Evolutionary conservation across 2,113 vertebrate species (phyloP), one percentile per base, ranked within the genome.

Genomic region (Anarrhichthys ocellatus): DNA sequence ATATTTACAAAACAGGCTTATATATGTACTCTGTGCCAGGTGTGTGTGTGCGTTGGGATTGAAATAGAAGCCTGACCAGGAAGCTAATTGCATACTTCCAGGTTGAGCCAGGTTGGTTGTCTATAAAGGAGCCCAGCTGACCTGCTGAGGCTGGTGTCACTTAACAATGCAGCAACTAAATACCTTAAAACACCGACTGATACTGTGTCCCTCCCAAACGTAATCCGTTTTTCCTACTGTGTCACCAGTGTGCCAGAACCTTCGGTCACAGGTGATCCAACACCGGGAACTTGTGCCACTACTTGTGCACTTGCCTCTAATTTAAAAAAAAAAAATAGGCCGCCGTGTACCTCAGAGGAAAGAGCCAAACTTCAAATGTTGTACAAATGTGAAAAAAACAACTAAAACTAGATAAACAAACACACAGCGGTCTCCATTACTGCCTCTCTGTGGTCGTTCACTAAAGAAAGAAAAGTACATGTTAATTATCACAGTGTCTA

Each of bases 261-360:
- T 52, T 62, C 64, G 68, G 44, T 80, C 69, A 71, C 68, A 24
- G 14, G 59, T 38, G 54, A 72, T 15, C 59, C 20, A 58, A 9
- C 70, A 11, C 77, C 44, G 32, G 61, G 29, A 83, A 61, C 27
- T 32, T 52, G 32, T 34, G 20, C 64, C 81, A 73, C 83, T 77
- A 82, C 64, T 54, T 86, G 73, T 67, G 54, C 69, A 42, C 59
- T 76, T 76, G 81, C 48, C 70, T 75, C 72, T 40, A 54, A 38
- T 77, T 18, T 14, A 1, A 9, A 6, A 27, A 27, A 27, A 27
- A 48, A 22, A 85, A 87, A 32, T 78, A 81, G 80, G 73, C 8
- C 75, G 62, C 1, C 4, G 1, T 73, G 38, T 65, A 48, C 81
- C 52, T 59, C 20, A 8, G 24, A 56, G 61, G 58, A 76, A 71